Evolutionary conservation across 2,113 vertebrate species (phyloP), one percentile per base, ranked within the genome.

Genomic region (Gallinago undulata): DNA sequence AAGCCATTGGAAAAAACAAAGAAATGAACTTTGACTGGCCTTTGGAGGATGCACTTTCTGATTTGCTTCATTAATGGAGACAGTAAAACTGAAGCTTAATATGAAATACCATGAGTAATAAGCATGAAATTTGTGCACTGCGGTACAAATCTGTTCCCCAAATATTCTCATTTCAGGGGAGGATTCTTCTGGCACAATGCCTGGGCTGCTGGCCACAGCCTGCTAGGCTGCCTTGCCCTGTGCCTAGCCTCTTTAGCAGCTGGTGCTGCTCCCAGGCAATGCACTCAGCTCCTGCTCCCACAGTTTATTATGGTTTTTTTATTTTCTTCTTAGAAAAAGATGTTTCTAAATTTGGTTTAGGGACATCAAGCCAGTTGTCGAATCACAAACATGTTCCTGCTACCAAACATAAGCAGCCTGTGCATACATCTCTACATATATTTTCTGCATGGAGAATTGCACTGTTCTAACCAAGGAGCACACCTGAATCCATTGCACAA

Each of bases 101-200:
- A 91, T 37, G 30, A 95, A 95, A 94, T 35, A 93, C 77, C 69
- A 79, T 47, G 87, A 87, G 74, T 74, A 94, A 91, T 84, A 96
- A 85, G 89, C 91, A 94, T 76, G 74, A 93, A 94, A 95, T 96
- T 73, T 92, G 80, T 91, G 84, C 69, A 73, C 66, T 87, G 86
- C 89, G 90, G 66, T 76, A 90, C 57, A 94, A 90, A 95, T 95
- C 48, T 91, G 66, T 76, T 90, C 64, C 66, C 88, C 89, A 94
- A 84, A 92, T 93, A 94, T 53, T 84, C 86, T 90, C 60, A 96
- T 96, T 96, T 93, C 94, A 92, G 73, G 84, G 66, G 45, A 96
- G 48, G 93, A 90, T 92, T 92, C 35, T 86, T 90, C 41, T 94
- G 96, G 95, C 95, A 95, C 3, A 9, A 50, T 82, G 90, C 90